phyloP scores from a whole-genome alignment of 1,140 invertebrate species.

The Drosophila ogumai region DNA sequence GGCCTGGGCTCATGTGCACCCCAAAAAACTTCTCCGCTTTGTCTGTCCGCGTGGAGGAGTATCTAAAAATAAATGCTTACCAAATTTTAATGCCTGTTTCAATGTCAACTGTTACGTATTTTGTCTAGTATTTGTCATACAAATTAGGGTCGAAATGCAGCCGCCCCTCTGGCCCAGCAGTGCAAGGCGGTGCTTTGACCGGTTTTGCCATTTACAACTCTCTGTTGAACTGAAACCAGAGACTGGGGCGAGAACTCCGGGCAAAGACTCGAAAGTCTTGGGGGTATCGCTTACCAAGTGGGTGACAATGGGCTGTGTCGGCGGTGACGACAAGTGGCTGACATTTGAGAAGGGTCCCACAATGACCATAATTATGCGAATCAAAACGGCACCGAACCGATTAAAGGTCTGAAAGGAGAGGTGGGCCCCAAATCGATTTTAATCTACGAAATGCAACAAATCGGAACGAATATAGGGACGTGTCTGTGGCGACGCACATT shows the following conservation, averaged over 20 bases:
- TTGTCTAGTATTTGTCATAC: constrained; percentile 9
- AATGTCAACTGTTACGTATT: constrained; percentile 44
- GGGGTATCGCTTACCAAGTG: constrained; percentile 11
- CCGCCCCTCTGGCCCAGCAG: constrained; percentile 3
- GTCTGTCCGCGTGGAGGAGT: constrained; percentile 9
- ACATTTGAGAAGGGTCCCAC: constrained; percentile 19
- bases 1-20: constrained; percentile 6
- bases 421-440: constrained; percentile 12
- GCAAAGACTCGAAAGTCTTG: not conserved
- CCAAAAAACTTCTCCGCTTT: constrained; percentile 9
- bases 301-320: constrained; percentile 15
- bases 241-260: not conserved
- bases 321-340: constrained; percentile 42
- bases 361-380: constrained; percentile 33
- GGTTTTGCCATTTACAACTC: constrained; percentile 20
- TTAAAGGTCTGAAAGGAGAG: not conserved
- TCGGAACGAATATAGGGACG: constrained; percentile 14
- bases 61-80: constrained; percentile 43
- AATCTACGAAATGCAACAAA: constrained; percentile 31
- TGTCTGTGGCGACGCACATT: constrained; percentile 23
- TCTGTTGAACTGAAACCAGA: not conserved
- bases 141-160: constrained; percentile 24
- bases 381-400: constrained; percentile 13
- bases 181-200: constrained; percentile 43
- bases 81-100: constrained; percentile 42